phyloP scores from a whole-genome alignment of 2,797 vertebrate species.

The Cephalopachus bancanus region DNA sequence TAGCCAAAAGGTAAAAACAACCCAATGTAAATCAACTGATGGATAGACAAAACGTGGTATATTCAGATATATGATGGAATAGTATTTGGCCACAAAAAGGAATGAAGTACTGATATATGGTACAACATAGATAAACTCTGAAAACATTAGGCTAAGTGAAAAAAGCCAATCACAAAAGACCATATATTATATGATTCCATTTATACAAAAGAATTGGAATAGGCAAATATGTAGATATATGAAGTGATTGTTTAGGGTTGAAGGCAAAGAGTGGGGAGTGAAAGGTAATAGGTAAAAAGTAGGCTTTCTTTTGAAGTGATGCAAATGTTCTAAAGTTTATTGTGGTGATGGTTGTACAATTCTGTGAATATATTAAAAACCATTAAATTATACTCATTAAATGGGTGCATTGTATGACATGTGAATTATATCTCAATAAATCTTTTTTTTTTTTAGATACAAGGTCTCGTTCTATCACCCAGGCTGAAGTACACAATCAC shows the following conservation, averaged over 20 bases:
- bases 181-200: neutral
- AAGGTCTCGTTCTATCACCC: no score
- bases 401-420: neutral
- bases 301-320: neutral
- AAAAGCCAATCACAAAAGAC: neutral
- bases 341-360: neutral
- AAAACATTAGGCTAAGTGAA: slow-evolving; percentile 20
- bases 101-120: neutral
- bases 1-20: neutral
- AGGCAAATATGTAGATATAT: neutral
- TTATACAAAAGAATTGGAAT: neutral
- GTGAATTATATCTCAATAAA: slow-evolving; percentile 33
- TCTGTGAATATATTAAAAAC: slow-evolving; percentile 2
- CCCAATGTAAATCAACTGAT: neutral
- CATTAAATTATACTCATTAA: neutral
- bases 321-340: slow-evolving; percentile 9
- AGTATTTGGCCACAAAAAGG: neutral
- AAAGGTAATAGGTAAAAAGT: neutral
- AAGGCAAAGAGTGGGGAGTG: no score
- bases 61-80: neutral
- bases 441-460: no score
- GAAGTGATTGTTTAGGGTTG: neutral
- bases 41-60: neutral
- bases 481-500: no score
- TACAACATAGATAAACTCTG: neutral